Percentiles rank a stretch among this genome's conserved stretches.
phyloP scores from a whole-genome alignment of 2,888 invertebrate species.

The Lepas anatifera region DNA sequence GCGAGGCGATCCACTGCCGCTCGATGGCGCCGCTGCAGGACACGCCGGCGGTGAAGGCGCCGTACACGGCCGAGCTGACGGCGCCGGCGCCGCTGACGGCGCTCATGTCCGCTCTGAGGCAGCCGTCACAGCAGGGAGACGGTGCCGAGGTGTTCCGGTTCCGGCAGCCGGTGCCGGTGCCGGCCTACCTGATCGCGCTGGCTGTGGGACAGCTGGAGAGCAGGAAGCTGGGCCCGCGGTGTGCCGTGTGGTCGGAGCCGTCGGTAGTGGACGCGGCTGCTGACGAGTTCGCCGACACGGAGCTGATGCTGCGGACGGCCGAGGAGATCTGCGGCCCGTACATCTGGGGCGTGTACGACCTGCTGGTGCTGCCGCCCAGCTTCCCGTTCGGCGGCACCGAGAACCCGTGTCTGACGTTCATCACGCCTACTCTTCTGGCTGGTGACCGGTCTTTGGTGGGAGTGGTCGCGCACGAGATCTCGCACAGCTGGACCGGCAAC shows the following conservation, averaged over 20 bases:
- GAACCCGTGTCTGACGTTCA: conserved; percentile 90
- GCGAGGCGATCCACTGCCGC: conserved; percentile 75
- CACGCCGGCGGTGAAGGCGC: conserved; percentile 75
- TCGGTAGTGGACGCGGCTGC: conserved; percentile 68
- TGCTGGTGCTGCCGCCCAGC: conserved; percentile 75
- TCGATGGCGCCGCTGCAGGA: conserved; percentile 77
- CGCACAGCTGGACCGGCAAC: conserved; percentile 93
- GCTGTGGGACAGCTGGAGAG: conserved; percentile 71
- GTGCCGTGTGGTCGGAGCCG: conserved; percentile 80
- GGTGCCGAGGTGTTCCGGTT: conserved; percentile 24
- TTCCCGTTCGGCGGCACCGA: conserved; percentile 97
- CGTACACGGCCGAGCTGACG: conserved; percentile 55
- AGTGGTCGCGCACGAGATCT: conserved; percentile 89
- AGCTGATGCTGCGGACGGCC: conserved; percentile 65
- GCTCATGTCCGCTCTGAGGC: conserved; percentile 72
- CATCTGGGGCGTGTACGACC: conserved; percentile 80
- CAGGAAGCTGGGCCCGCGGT: conserved; percentile 57
- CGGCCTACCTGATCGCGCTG: conserved; percentile 77
- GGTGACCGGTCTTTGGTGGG: conserved; percentile 80
- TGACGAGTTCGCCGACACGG: conserved; percentile 80
- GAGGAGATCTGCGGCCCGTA: conserved; percentile 77
- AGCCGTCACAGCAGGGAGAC: conserved; percentile 33
- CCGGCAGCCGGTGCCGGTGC: conserved; percentile 63
- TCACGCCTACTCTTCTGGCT: conserved; percentile 85
- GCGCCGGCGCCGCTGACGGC: conserved; percentile 63